phyloP scores from a whole-genome alignment of 2,113 vertebrate genomes.

The Stigmatopora nigra region DNA sequence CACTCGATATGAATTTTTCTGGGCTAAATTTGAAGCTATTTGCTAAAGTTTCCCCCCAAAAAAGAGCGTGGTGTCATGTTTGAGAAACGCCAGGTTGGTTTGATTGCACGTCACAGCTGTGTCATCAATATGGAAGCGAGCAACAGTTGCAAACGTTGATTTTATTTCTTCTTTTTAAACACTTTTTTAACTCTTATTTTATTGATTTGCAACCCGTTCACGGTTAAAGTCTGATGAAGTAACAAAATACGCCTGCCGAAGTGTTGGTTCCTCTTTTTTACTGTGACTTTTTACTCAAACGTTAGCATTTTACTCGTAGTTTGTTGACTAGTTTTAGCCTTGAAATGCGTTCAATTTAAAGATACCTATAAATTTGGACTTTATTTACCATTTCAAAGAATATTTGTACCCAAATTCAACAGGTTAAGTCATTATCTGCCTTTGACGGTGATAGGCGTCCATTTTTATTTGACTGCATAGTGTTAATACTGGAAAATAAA shows the following conservation, averaged over 20 bases:
- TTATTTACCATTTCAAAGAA: too few species aligned
- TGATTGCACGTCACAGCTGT: conserved; percentile 33
- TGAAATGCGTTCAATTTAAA: too few species aligned
- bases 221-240: conserved; percentile 10
- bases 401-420: too few species aligned
- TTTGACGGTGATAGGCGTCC: too few species aligned
- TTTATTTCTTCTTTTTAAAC: neutral
- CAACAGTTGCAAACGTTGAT: too few species aligned
- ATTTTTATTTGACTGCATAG: too few species aligned
- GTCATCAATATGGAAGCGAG: neutral
- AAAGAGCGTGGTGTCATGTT: conserved; percentile 25
- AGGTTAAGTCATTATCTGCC: too few species aligned
- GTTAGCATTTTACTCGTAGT: neutral
- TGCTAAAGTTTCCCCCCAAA: neutral
- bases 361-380: too few species aligned
- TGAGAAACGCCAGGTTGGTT: conserved; percentile 18
- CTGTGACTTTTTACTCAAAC: conserved; percentile 9
- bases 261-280: conserved; percentile 52
- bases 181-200: too few species aligned
- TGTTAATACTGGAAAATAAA: too few species aligned
- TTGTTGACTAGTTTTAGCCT: neutral
- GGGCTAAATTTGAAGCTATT: neutral
- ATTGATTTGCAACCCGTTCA: neutral
- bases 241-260: neutral
- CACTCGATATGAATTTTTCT: neutral